Evolutionary conservation across 2,888 invertebrate species (phyloP), one percentile per base, ranked within the genome.

Genomic region (Agrypnus murinus): DNA sequence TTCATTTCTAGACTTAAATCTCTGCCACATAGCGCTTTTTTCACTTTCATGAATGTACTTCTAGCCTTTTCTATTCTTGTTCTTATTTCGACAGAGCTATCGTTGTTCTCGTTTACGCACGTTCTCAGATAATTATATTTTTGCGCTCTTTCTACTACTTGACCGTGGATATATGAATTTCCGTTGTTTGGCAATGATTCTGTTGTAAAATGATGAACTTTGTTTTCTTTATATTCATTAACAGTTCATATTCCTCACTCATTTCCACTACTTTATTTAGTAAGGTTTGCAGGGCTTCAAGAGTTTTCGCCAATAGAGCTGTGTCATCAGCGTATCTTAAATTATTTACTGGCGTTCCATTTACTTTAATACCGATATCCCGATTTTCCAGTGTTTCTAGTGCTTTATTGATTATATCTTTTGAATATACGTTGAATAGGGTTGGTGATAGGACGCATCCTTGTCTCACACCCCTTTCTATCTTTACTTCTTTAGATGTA

Each of bases 271-370:
- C 34, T 53, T 50, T 40, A 14, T 50, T 53, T 2, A 58, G 2
- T 15, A 63, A 19, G 2, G 1, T 8, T 38, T 63, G 64, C 50
- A 58, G 3, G n/a, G 32, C 50, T 32, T 63, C 34, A 15, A 63
- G 36, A 17, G 34, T 34, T 36, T 63, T 14, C 17, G 48, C 53
- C 32, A 63, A n/a, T 14, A 38, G 9, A n/a, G 31, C 60, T 14
- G 60, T 60, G 15, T 60, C 60, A 38, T 60, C 64, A 40, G 50
- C 50, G 31, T 63, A 48, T 63, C 50, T 43, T 32, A 63, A 34
- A 9, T 63, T 63, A 32, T 50, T 63, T 14, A 63, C 12, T 45
- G 48, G 17, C 1, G 10, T 32, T 5, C 45, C 63, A 12, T 63
- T 63, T 36, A 50, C 25, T 48, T 63, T 63, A 32, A 63, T 63